Base-by-base conservation (phyloP, 2,888 invertebrate genomes). In the Drosophila dives region DNA sequence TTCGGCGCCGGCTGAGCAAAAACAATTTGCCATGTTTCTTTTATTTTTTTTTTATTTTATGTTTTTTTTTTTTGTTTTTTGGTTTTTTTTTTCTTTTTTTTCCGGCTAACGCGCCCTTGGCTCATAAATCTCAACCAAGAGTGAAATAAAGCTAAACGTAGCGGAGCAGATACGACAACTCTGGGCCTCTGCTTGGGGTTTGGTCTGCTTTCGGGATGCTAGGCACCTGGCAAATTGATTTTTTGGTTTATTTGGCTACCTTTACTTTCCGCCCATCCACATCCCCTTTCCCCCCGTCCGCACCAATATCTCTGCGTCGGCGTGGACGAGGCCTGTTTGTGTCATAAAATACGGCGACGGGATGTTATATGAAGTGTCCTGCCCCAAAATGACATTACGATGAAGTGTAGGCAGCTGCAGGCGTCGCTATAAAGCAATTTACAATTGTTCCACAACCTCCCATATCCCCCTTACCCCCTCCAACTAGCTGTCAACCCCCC, bases 81-180 rank as follows among this genome's bases (percentile, higher is more conserved):
- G 23, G 48, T 53, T 49, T 50, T 56, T 50, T 60, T 12, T 12
- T 60, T 32, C 23, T 60, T 72, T 83, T 86, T 83, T 86, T 89
- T 71, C 81, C 76, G 72, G 81, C 85, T 86, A 83, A 81, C 88
- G 88, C 84, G 84, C 88, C 88, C 85, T 86, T 77, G 88, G 77
- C 85, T 81, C 87, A 87, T 87, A 87, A 87, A 87, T 87, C 86
- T 87, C 86, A 78, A 74, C 86, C 85, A 80, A 85, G 87, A 87
- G 83, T 89, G 89, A 87, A 87, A 87, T 87, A 89, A 87, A 87
- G 87, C 89, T 87, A 87, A 89, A 87, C 89, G 81, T 83, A 79
- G 70, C 68, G 72, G 71, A 56, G 61, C 76, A 74, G 72, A 75
- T 77, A 78, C 67, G 78, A 76, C 53, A 58, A 51, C 53, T 45